Evolutionary conservation across 1,140 invertebrate genomes (phyloP).

Genomic region (Ostrea edulis): DNA sequence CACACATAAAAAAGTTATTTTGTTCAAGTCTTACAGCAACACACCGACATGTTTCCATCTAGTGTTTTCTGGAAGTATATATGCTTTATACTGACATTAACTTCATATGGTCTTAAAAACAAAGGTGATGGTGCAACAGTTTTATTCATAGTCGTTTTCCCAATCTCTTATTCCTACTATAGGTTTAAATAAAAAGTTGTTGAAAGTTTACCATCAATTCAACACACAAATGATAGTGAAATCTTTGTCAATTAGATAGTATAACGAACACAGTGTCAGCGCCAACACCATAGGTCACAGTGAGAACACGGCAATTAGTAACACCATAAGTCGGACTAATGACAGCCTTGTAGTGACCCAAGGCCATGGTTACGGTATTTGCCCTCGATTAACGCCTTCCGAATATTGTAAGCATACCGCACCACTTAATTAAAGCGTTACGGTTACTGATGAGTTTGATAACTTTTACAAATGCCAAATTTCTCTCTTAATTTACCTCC

Average conservation of each 20-base stretch:
- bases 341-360: conserved; percentile 12
- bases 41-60: neutral
- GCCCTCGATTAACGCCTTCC: neutral
- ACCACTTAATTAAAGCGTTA: neutral
- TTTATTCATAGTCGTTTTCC: neutral
- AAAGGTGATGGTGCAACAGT: neutral
- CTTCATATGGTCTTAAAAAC: neutral
- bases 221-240: neutral
- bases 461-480: neutral
- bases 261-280: neutral
- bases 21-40: neutral
- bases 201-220: neutral
- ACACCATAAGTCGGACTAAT: conserved; percentile 7
- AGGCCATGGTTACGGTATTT: neutral
- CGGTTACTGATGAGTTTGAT: conserved; percentile 3
- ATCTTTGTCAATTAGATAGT: neutral
- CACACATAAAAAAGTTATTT: neutral
- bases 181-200: neutral
- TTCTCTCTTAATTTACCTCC: neutral
- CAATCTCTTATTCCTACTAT: neutral
- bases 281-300: neutral
- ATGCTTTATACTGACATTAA: neutral
- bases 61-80: neutral
- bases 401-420: conserved; percentile 1
- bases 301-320: neutral